Evolutionary conservation across 2,888 invertebrate genomes (phyloP), one percentile per base, ranked within the genome.

Genomic region (Eutolmus rufibarbis): DNA sequence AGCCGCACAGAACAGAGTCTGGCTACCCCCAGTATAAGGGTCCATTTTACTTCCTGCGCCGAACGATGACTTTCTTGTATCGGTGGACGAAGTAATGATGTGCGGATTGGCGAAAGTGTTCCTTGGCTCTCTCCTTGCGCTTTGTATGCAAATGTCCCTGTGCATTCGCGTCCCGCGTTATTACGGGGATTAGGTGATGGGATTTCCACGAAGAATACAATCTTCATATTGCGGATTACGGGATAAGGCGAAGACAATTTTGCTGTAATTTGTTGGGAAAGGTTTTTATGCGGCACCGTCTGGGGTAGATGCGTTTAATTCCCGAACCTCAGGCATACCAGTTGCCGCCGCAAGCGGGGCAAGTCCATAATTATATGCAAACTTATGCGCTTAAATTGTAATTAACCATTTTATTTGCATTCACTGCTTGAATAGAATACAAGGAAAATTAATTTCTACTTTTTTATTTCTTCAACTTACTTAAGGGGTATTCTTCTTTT

Each of bases 61-160:
- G 74, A 85, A 85, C 74, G 74, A 85, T 85, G 74, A 85, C 85
- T 85, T 85, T 85, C 85, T 85, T 85, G 85, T 74, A 85, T 74
- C 74, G 74, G 85, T 74, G 85, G 66, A 66, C 66, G 51, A 74
- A 85, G 85, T 85, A 85, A 85, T 85, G 85, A 85, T 85, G 85
- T 85, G 85, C 85, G 85, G 85, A 85, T 85, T 74, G 85, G 85
- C 74, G 74, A 74, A 85, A 85, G 85, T 85, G 85, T 85, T 85
- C 57, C 74, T 85, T 84, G 74, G 85, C 85, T 85, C 74, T 74
- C 85, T 85, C 46, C 66, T 74, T 85, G 85, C 74, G 85, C 85
- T 85, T 85, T 85, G 74, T 85, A 85, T 85, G 85, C 85, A 85
- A 85, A 85, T 85, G 28, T 85, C 16, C 16, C 19, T 79, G 31